Conservation (phyloP, 2,113 vertebrate species). For the Ptilorrhoa leucosticta region DNA sequence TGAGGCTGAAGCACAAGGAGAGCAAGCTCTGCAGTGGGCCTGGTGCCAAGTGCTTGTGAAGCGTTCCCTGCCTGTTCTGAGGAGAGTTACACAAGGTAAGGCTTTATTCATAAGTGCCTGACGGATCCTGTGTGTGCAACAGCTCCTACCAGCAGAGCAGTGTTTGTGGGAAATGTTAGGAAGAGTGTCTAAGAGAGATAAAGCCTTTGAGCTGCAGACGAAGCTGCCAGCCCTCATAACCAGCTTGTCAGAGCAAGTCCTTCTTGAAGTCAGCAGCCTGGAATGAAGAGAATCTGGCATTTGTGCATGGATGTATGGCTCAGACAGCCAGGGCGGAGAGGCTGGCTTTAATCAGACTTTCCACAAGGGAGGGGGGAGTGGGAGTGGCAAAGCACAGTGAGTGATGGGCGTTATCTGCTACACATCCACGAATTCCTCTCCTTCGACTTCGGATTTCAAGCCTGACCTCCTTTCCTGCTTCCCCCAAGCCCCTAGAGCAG, state of each 20-base stretch:
- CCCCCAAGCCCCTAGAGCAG: not conserved
- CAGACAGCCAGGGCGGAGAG: slow-evolving; percentile 1
- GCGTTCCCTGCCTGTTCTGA: not conserved
- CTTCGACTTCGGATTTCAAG: not conserved
- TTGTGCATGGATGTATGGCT: slow-evolving; percentile 23
- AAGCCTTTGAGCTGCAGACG: slow-evolving; percentile 28
- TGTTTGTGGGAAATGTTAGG: slow-evolving; percentile 11
- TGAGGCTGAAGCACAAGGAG: slow-evolving; percentile 25
- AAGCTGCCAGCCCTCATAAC: slow-evolving; percentile 41
- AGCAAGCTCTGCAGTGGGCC: slow-evolving; percentile 11
- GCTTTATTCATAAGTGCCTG: not conserved
- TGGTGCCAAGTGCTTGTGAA: not conserved
- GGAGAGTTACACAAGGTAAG: slow-evolving; percentile 12
- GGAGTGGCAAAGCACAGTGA: not conserved
- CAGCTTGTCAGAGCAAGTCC: slow-evolving; percentile 65
- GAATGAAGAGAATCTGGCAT: slow-evolving; percentile 66
- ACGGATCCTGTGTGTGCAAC: not conserved
- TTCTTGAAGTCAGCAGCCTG: slow-evolving; percentile 58
- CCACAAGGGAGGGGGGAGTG: not conserved
- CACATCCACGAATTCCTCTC: not conserved
- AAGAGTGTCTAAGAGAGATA: slow-evolving; percentile 37
- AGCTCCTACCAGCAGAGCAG: slow-evolving; percentile 34
- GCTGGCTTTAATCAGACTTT: slow-evolving; percentile 37
- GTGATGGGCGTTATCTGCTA: not conserved
- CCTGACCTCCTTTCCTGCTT: not conserved